A percentile compares a stretch with the other conserved stretches of the same genome.
phyloP scores from a whole-genome alignment of 2,113 vertebrate species.

The Chauna torquata region DNA sequence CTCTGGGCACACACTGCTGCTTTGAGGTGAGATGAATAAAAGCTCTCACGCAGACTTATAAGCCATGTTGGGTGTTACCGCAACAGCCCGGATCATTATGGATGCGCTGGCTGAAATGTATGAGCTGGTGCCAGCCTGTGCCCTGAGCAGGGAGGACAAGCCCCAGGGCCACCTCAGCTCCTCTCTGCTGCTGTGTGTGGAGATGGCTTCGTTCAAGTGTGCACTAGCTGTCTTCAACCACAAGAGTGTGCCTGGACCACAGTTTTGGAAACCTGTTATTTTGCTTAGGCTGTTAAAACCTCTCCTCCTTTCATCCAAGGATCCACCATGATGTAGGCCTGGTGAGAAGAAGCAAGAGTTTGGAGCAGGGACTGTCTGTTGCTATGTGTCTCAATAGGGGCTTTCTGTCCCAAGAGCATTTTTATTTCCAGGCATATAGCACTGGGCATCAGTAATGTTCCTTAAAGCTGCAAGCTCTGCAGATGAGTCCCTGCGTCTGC shows the following conservation, averaged over 20 bases:
- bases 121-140: neutral
- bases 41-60: neutral
- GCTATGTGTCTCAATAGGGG: neutral
- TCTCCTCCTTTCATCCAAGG: neutral
- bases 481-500: neutral
- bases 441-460: neutral
- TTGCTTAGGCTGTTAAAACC: rapidly evolving
- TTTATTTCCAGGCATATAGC: neutral
- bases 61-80: neutral
- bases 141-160: neutral
- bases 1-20: neutral
- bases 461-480: neutral
- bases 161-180: rapidly evolving
- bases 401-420: neutral
- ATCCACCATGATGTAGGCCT: neutral
- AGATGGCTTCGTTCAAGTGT: neutral
- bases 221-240: constrained; percentile 34
- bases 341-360: neutral
- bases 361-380: neutral
- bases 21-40: neutral
- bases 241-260: constrained; percentile 57
- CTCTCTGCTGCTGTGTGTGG: neutral
- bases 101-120: neutral
- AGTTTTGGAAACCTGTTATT: neutral
- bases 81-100: rapidly evolving